Evolutionary conservation across 2,888 invertebrate genomes (phyloP), one percentile per base, ranked within the genome.

Genomic region (Dynastes hyllus): DNA sequence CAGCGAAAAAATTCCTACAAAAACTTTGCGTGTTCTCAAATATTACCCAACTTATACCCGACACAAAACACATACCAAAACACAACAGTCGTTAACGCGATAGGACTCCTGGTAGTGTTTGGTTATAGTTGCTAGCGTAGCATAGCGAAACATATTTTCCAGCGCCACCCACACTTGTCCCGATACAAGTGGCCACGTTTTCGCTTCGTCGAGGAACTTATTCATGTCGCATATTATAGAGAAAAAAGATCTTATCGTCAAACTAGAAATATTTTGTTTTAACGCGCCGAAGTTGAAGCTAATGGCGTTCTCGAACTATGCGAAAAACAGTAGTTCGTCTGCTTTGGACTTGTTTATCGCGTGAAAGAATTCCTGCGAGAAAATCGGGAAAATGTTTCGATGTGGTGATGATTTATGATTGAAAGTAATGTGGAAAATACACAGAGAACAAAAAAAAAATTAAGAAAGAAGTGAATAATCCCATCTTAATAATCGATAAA

Each of bases 221-320:
- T 66, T 66, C 66, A 66, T 16, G 66, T 66, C 40, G 37, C n/a
- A 37, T 40, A 32, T 66, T 66, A 13, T 8, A 13, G 65, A 66
- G n/a, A 13, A 66, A 66, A 66, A 40, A 66, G 66, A 66, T 66
- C 40, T 66, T 66, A 66, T 66, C 66, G 40, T 66, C 40, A 13
- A 13, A 11, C 45, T 66, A n/a, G 66, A 66, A 66, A 66, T 66
- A 66, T 66, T 66, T 66, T 40, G 66, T 66, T 45, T 66, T 16
- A 11, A 37, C 66, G 66, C 66, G 66, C 16, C n/a, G 3, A 16
- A 66, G 37, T 22, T n/a, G 40, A 32, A 8, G 40, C 45, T 66
- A 65, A 65, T 65, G 37, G 16, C 16, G 66, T 66, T 32, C 37
- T 66, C 1, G 66, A 66, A 37, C 45, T 45, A 37, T n/a, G 66